Percentiles rank a stretch among this genome's conserved stretches.
These are phyloP conservation scores for Apis laboriosa DNA, from an alignment of 1,140 invertebrate species.

Conservation along the genomic window DNA sequence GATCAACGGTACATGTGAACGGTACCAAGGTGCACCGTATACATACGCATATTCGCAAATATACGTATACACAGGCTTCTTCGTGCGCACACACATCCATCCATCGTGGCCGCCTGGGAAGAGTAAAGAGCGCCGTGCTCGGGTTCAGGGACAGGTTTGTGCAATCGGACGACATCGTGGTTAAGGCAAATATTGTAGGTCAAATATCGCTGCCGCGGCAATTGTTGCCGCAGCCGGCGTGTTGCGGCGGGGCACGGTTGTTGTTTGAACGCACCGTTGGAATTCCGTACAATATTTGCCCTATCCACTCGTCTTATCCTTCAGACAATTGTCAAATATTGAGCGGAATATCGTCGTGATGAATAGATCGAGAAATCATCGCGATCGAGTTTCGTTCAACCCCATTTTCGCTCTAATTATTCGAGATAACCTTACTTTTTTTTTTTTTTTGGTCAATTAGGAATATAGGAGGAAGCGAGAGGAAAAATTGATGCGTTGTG, in stretches of 20 bases:
- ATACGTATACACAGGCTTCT: slow-evolving; percentile 4
- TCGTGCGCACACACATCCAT: slow-evolving; percentile 40
- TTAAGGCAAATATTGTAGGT: slow-evolving; percentile 45
- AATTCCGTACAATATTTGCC: neutral
- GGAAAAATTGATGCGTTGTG: too few species aligned
- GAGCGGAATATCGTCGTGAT: neutral
- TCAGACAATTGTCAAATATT: neutral
- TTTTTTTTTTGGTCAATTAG: too few species aligned
- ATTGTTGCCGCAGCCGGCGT: slow-evolving; percentile 10
- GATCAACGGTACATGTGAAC: too few species aligned
- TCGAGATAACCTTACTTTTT: too few species aligned
- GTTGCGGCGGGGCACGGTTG: neutral
- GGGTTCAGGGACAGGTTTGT: slow-evolving; percentile 48
- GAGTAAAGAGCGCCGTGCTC: slow-evolving; percentile 46
- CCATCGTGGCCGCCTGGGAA: slow-evolving; percentile 31
- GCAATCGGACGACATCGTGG: slow-evolving; percentile 42
- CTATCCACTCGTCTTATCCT: neutral
- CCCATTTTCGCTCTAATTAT: too few species aligned
- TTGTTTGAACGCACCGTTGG: neutral
- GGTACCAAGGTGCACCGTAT: too few species aligned
- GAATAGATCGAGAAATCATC: too few species aligned
- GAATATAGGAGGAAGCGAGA: too few species aligned
- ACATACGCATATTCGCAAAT: too few species aligned
- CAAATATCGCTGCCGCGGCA: slow-evolving; percentile 38
- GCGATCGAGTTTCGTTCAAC: neutral